Evolutionary conservation across 2,797 vertebrate species (phyloP), one percentile per base, ranked within the genome.

Genomic region (Peromyscus aztecus): DNA sequence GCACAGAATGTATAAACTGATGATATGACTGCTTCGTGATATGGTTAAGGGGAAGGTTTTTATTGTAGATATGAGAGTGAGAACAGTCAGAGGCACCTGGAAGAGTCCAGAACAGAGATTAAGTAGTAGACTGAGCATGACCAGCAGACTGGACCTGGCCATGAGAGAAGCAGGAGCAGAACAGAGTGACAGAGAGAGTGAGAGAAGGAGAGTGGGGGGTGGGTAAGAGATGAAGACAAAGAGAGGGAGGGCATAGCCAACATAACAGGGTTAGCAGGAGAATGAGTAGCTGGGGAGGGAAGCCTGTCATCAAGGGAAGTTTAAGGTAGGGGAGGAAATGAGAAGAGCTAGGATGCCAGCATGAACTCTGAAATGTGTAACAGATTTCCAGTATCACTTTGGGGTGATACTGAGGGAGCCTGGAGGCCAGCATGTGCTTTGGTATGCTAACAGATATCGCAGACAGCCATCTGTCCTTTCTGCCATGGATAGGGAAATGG

Each of bases 121-220:
- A 84, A 46, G 82, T 37, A 23, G 82, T 84, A 65, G 82, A 49
- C 43, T 85, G 11, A 67, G 14, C 43, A 67, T 16, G 43, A 43
- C 19, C 61, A 49, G 43, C 61, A 65, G 40, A 52, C 43, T 85
- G 43, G 83, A 67, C 83, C 43, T 49, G 31, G 4, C 12, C 46
- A 49, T 14, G 31, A 46, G 83, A n/a, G 19, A 67, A 67, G 43
- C 61, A 85, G 61, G 46, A 52, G 1, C 16, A 34, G 77, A 84
- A 40, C 9, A 49, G 27, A 65, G 59, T 24, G 71, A 73, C 40
- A 19, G 27, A 17, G 11, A 7, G 78, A 2, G 23, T 24, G 52
- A 6, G 82, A 17, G 4, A 1, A 52, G 23, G n/a, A 2, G 55
- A 8, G 19, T 6, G 24, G 16, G 55, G 1, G 16, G 0, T 1